A percentile compares a stretch with the other conserved stretches of the same genome.
Evolutionary conservation across 2,113 vertebrate species (phyloP).

Genomic region (Empidonax traillii): DNA sequence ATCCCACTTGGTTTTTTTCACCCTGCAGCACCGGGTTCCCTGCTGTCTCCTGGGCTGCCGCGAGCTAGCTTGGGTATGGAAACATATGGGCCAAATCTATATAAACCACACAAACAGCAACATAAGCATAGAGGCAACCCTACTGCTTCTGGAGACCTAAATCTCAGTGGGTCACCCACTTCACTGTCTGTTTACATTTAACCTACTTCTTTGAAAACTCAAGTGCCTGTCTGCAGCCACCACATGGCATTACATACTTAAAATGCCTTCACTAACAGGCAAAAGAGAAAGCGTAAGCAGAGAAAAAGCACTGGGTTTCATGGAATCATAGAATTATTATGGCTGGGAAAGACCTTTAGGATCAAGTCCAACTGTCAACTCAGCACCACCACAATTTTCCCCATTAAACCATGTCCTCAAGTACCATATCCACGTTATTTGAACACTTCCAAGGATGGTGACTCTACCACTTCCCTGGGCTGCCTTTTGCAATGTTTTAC

Average conservation of each 20-base stretch:
- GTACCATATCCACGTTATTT: not conserved
- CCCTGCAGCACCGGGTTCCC: fast-evolving
- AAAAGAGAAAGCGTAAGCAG: not conserved
- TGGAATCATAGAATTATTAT: not conserved
- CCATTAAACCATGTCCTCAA: not conserved
- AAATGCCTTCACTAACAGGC: not conserved
- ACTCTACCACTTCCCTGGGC: not conserved
- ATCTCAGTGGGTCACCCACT: not conserved
- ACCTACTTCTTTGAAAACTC: not conserved
- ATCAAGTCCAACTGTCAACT: not conserved
- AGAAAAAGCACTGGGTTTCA: not conserved
- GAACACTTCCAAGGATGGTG: not conserved
- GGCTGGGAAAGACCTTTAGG: not conserved
- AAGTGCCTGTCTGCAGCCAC: not conserved
- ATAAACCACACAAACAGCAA: conserved; percentile 12
- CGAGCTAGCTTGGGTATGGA: not conserved
- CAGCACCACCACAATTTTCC: not conserved
- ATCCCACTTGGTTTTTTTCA: not conserved
- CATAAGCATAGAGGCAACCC: not conserved
- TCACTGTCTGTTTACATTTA: not conserved
- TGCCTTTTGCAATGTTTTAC: not conserved
- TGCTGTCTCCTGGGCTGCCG: not conserved
- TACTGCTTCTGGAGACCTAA: not conserved
- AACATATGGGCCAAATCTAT: not conserved
- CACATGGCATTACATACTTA: not conserved